Conservation (phyloP, 2,113 vertebrate species). For the Pluvialis apricaria region DNA sequence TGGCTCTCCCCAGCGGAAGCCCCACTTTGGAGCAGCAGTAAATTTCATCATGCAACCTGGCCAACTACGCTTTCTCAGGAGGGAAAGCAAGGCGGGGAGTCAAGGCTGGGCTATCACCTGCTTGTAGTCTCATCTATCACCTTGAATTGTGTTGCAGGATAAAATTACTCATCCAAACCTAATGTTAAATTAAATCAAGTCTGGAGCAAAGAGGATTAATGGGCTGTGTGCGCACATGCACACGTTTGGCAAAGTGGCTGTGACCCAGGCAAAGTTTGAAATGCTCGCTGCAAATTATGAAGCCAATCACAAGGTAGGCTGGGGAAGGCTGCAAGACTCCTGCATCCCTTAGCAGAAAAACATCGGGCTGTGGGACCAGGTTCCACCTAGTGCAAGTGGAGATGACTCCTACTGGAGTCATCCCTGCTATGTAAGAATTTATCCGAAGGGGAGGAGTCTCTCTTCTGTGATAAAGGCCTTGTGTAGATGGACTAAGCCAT, state of each 20-base stretch:
- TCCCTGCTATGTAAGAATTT: neutral
- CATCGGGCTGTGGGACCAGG: neutral
- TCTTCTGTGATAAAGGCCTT: neutral
- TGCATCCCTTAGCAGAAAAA: neutral
- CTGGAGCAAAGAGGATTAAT: conserved; percentile 63
- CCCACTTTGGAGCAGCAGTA: neutral
- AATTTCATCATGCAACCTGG: neutral
- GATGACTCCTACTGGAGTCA: neutral
- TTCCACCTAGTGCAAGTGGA: neutral
- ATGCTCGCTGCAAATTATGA: neutral
- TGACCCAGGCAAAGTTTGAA: neutral
- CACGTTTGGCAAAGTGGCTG: neutral
- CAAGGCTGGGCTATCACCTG: conserved; percentile 30
- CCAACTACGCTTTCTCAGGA: neutral
- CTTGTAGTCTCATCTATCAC: conserved; percentile 58
- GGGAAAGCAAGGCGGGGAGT: neutral
- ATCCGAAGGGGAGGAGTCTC: neutral
- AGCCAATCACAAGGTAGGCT: neutral
- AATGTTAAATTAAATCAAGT: conserved; percentile 68
- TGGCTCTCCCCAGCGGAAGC: neutral
- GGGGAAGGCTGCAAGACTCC: neutral
- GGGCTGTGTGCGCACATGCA: neutral
- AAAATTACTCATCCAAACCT: conserved; percentile 69
- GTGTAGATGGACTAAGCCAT: neutral
- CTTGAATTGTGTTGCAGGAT: conserved; percentile 58